Evolutionary conservation across 2,888 invertebrate species (phyloP).

Genomic region (Suillia variegata): DNA sequence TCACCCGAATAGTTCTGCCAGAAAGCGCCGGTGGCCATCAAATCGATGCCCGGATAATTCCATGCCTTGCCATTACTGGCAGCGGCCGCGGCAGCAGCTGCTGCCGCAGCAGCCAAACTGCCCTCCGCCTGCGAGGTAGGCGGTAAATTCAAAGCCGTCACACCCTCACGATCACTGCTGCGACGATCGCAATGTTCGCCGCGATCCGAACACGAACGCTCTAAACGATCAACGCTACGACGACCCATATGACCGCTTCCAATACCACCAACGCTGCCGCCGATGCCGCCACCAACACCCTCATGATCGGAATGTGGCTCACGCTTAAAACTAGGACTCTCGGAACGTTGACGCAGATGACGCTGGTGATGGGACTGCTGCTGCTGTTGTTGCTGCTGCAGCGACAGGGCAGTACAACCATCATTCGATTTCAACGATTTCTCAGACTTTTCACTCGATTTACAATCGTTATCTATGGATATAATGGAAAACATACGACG

Average conservation of each 20-base stretch:
- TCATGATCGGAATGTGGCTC: constrained; percentile 57
- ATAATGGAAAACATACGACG: constrained; percentile 46
- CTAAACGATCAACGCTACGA: constrained; percentile 43
- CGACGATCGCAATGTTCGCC: constrained; percentile 55
- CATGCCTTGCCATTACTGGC: constrained; percentile 64
- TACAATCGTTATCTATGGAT: constrained; percentile 54
- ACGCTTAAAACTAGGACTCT: constrained; percentile 56
- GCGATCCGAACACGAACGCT: constrained; percentile 39
- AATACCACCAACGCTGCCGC: constrained; percentile 23
- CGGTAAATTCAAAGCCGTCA: constrained; percentile 49
- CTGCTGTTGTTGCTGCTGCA: constrained; percentile 24
- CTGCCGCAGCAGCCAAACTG: constrained; percentile 47
- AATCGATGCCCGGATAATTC: constrained; percentile 76
- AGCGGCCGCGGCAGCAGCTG: constrained; percentile 53
- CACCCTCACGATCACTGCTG: constrained; percentile 42
- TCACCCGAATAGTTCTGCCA: constrained; percentile 92
- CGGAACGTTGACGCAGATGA: constrained; percentile 45
- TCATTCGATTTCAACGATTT: constrained; percentile 50
- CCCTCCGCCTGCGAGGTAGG: constrained; percentile 60
- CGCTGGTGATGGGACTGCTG: constrained; percentile 32
- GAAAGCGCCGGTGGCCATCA: constrained; percentile 85
- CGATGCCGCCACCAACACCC: constrained; percentile 33
- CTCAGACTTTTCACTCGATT: constrained; percentile 58
- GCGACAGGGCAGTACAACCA: constrained; percentile 32
- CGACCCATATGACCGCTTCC: constrained; percentile 27